Conservation (phyloP, 1,140 invertebrate genomes). For the Ostrea denselamellosa region DNA sequence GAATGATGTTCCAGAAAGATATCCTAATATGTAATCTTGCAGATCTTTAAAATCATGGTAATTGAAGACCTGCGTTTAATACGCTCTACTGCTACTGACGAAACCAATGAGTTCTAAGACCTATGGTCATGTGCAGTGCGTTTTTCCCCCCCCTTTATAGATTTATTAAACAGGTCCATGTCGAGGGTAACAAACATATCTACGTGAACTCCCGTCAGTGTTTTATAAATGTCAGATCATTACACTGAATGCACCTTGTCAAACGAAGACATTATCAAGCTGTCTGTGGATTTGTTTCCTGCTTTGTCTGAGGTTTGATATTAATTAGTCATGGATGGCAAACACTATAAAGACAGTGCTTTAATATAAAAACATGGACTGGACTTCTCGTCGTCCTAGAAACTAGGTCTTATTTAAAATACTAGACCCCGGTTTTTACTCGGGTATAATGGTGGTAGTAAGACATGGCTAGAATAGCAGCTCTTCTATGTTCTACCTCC, state of each 20-base stretch:
- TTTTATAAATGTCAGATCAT: constrained; percentile 27
- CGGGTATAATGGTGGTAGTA: not conserved
- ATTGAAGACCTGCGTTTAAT: not conserved
- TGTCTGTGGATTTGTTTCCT: not conserved
- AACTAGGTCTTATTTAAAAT: not conserved
- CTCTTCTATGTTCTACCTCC: constrained; percentile 20
- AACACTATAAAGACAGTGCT: not conserved
- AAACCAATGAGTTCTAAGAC: not conserved
- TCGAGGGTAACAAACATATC: not conserved
- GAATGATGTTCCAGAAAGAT: constrained; percentile 11
- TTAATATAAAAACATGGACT: not conserved
- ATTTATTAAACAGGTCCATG: not conserved
- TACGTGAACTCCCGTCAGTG: not conserved
- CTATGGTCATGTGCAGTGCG: not conserved
- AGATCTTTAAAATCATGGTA: not conserved
- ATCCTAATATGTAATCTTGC: constrained; percentile 17
- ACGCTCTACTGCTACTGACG: not conserved
- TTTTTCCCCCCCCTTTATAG: not conserved
- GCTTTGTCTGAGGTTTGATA: not conserved
- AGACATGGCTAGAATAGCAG: not conserved
- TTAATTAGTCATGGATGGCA: not conserved
- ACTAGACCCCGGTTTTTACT: constrained; percentile 3
- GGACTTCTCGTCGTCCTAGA: not conserved
- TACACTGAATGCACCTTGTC: constrained; percentile 6
- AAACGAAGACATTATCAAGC: not conserved